Conservation (phyloP, 2,113 vertebrate species). For the Cyrtonyx montezumae region DNA sequence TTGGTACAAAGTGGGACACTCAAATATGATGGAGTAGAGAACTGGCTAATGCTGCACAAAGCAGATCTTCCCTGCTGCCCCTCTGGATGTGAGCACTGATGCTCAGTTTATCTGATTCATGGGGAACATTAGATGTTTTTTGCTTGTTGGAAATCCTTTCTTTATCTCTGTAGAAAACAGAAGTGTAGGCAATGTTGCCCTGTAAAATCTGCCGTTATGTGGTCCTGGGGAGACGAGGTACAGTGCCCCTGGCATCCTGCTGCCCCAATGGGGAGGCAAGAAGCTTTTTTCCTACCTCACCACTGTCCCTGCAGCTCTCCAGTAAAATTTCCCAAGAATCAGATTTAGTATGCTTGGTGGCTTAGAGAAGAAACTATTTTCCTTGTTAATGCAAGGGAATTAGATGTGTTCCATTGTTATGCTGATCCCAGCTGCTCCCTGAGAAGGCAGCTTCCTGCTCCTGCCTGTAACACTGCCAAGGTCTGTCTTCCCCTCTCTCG, state of each 20-base stretch:
- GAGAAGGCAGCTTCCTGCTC: neutral
- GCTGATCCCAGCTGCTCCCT: neutral
- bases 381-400: neutral
- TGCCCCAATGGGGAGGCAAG: neutral
- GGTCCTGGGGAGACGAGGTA: neutral
- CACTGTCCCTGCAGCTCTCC: neutral
- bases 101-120: neutral
- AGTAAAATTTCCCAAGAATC: neutral
- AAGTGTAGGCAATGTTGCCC: neutral
- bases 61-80: neutral
- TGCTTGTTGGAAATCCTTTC: neutral
- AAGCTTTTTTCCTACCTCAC: neutral
- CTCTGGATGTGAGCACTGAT: neutral
- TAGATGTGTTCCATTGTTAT: neutral
- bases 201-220: constrained; percentile 17
- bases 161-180: constrained; percentile 32
- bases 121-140: neutral
- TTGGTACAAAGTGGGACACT: neutral
- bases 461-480: neutral
- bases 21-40: neutral
- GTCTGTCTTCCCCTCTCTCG: rapidly evolving
- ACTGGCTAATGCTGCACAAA: neutral
- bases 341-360: neutral
- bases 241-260: neutral
- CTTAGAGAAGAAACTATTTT: neutral